Conservation (phyloP, 2,888 invertebrate genomes). For the Andrena trimmerana region DNA sequence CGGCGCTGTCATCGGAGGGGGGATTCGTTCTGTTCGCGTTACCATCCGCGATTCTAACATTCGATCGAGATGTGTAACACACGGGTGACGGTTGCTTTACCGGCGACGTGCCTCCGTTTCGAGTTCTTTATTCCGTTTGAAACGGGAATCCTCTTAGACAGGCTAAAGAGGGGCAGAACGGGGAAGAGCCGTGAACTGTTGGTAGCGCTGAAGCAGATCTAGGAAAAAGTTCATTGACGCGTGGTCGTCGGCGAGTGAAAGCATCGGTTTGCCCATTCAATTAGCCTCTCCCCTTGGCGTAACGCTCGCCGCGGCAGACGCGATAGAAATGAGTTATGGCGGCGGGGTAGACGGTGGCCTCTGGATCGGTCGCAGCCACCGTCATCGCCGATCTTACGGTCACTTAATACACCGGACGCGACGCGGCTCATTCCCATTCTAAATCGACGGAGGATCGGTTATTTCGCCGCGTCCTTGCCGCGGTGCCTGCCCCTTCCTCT, state of each 20-base stretch:
- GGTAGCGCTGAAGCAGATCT: background rate
- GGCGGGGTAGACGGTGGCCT: conserved; percentile 7
- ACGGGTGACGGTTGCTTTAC: too few species aligned
- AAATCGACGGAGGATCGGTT: conserved; percentile 58
- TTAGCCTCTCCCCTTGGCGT: conserved; percentile 32
- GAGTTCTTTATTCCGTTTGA: too few species aligned
- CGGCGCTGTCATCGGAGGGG: background rate
- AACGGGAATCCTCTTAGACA: background rate
- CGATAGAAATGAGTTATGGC: conserved; percentile 54
- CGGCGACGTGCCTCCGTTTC: too few species aligned
- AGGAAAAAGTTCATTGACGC: conserved; percentile 34
- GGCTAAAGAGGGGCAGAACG: background rate
- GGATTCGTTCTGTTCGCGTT: background rate
- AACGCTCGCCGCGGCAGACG: conserved; percentile 7
- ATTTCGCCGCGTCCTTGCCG: conserved; percentile 58
- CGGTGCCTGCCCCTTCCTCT: conserved; percentile 38
- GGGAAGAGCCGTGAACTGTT: background rate
- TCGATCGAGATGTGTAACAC: too few species aligned
- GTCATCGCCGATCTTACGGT: too few species aligned
- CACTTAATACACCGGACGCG: conserved; percentile 39
- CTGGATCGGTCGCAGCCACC: conserved; percentile 17
- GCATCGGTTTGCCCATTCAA: conserved; percentile 49
- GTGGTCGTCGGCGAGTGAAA: conserved; percentile 26
- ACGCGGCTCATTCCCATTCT: conserved; percentile 49
- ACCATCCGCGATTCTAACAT: background rate